Conservation (phyloP, 2,888 invertebrate species). For the Argynnis bischoffii region DNA sequence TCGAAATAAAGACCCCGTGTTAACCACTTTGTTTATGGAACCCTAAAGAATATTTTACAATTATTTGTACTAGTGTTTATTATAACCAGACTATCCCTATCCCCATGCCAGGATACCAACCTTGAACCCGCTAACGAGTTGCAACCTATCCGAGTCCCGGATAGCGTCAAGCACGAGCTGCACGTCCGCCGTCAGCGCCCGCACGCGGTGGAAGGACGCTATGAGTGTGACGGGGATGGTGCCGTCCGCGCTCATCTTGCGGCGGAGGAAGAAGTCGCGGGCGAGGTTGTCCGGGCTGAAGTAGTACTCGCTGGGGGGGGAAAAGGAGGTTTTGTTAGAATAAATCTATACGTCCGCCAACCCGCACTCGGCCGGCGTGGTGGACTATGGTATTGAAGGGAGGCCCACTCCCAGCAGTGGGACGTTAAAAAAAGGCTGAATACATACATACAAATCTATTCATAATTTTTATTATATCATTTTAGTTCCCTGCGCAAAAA, state of each 20-base stretch:
- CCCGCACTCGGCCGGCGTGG: too few relatives aligned
- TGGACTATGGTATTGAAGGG: too few relatives aligned
- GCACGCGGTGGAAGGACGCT: conserved; percentile 97
- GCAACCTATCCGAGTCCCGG: conserved; percentile 91
- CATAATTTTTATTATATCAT: too few relatives aligned
- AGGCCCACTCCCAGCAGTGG: too few relatives aligned
- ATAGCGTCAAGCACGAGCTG: conserved; percentile 92
- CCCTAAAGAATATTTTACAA: too few relatives aligned
- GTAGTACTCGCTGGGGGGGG: conserved; percentile 95
- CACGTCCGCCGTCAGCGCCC: conserved; percentile 92
- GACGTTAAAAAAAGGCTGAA: too few relatives aligned
- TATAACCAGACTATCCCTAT: too few relatives aligned
- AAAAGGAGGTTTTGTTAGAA: neutral
- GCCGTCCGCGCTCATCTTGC: conserved; percentile 98
- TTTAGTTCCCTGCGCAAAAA: too few relatives aligned
- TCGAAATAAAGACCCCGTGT: too few relatives aligned
- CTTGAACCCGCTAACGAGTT: conserved; percentile 89
- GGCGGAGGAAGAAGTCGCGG: conserved; percentile 96
- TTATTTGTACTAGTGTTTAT: too few relatives aligned
- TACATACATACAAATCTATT: too few relatives aligned
- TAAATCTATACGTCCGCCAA: neutral
- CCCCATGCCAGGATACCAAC: conserved; percentile 56
- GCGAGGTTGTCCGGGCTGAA: conserved; percentile 98
- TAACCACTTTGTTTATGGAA: too few relatives aligned
- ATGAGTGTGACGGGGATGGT: conserved; percentile 96